Conservation (phyloP, 2,797 vertebrate genomes). For the Sebastiscus tertius region DNA sequence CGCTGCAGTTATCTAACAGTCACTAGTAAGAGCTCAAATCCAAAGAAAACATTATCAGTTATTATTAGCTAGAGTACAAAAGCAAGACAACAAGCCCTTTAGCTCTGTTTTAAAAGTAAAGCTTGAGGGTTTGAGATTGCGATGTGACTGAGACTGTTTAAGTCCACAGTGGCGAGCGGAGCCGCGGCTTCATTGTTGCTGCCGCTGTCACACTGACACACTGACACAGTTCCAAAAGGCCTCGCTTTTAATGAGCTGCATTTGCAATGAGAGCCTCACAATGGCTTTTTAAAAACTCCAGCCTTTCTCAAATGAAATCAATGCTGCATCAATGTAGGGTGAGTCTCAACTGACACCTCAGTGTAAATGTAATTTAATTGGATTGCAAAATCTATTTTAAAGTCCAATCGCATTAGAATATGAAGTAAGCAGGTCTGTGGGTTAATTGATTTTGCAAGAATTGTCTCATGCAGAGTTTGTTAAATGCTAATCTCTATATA, state of each 20-base stretch:
- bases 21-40: conserved; percentile 2
- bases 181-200: conserved; percentile 17
- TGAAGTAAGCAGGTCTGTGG: conserved; percentile 13
- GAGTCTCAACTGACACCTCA: conserved; percentile 36
- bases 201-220: conserved; percentile 67
- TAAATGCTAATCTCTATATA: conserved; percentile 9
- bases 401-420: conserved; percentile 31
- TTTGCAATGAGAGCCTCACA: conserved; percentile 55
- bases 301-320: conserved; percentile 52
- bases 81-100: not conserved
- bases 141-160: conserved; percentile 3
- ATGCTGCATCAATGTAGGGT: conserved; percentile 56
- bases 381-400: conserved; percentile 69
- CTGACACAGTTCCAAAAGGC: conserved; percentile 64
- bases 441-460: conserved; percentile 55
- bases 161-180: not conserved
- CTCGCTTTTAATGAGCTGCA: conserved; percentile 65
- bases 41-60: conserved; percentile 43
- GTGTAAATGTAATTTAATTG: conserved; percentile 67
- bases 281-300: conserved; percentile 46
- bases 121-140: not conserved
- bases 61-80: conserved; percentile 6
- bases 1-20: conserved; percentile 75
- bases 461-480: not conserved
- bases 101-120: conserved; percentile 7